Evolutionary conservation across 2,888 invertebrate species (phyloP), one percentile per base, ranked within the genome.

Genomic region (Mayetiola destructor): DNA sequence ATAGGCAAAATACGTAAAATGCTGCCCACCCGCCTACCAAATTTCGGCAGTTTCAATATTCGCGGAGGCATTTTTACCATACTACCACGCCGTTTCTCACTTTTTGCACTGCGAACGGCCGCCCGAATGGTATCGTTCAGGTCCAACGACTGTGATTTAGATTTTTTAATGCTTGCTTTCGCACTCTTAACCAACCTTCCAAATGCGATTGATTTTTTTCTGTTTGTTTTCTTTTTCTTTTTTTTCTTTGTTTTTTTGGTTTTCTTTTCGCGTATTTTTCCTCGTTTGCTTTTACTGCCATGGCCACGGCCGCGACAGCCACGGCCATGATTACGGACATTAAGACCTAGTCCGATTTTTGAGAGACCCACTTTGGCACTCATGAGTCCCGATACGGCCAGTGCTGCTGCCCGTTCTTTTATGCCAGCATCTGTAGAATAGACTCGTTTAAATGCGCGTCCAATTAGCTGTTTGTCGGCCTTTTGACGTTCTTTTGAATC

Each of bases 1-100:
- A 70, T 61, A 2, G 68, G 67, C n/a, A 69, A 62, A 36, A 39
- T 39, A 3, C 18, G 3, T 2, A 18, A 5, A 16, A 39, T 39
- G 12, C 10, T 18, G 16, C 18, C 39, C n/a, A n/a, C n/a, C n/a
- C n/a, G n/a, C n/a, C n/a, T n/a, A 18, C 39, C 39, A 20, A 39
- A 16, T 16, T 39, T 39, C 3, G 39, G 39, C 18, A 39, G 3
- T 18, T 39, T 39, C 10, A 39, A 39, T 18, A 39, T 12, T 39
- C 39, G 3, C 18, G 18, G 39, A n/a, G n/a, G n/a, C 16, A 39
- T 39, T 16, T 16, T 39, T 10, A 39, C 39, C 5, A 20, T 39
- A 18, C 20, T 39, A 18, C 18, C 39, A 18, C 39, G 39, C n/a
- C n/a, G n/a, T 10, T 39, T 39, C 39, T 18, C 8, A 39, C 20